Evolutionary conservation across 2,113 vertebrate genomes (phyloP).

Genomic region (Ciconia maguari): DNA sequence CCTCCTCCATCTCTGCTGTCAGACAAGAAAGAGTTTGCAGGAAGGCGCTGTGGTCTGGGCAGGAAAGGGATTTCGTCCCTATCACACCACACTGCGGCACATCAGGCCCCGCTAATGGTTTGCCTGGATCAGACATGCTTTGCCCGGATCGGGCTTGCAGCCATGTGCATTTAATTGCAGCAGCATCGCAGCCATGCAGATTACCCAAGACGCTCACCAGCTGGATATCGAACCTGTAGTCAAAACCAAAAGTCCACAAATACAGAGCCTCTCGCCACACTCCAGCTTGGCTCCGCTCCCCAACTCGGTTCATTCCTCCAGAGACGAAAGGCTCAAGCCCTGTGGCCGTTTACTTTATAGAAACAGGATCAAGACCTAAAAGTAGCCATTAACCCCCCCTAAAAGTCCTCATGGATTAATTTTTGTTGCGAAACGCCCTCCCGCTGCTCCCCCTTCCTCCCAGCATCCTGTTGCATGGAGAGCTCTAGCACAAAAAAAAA

Average conservation of each 20-base stretch:
- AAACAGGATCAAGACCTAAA: neutral
- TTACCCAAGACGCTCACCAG: neutral
- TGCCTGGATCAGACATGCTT: neutral
- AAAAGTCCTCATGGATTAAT: neutral
- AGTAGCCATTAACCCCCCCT: neutral
- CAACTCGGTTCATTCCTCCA: accelerated
- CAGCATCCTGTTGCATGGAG: neutral
- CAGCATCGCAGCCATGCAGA: accelerated
- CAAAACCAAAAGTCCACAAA: neutral
- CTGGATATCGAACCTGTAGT: neutral
- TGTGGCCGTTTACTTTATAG: neutral
- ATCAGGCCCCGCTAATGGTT: neutral
- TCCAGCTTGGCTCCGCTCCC: neutral
- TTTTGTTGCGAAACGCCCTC: neutral
- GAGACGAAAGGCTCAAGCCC: neutral
- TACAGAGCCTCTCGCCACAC: neutral
- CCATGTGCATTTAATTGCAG: neutral
- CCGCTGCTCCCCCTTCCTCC: neutral
- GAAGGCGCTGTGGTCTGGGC: neutral
- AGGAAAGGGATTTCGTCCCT: neutral
- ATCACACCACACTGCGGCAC: neutral
- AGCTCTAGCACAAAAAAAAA: neutral
- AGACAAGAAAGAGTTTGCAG: neutral
- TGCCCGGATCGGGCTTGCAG: neutral
- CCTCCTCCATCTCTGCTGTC: neutral